Base-by-base conservation (phyloP, 92 coral and sea anemone genomes). In the Parazoanthus darwini region DNA sequence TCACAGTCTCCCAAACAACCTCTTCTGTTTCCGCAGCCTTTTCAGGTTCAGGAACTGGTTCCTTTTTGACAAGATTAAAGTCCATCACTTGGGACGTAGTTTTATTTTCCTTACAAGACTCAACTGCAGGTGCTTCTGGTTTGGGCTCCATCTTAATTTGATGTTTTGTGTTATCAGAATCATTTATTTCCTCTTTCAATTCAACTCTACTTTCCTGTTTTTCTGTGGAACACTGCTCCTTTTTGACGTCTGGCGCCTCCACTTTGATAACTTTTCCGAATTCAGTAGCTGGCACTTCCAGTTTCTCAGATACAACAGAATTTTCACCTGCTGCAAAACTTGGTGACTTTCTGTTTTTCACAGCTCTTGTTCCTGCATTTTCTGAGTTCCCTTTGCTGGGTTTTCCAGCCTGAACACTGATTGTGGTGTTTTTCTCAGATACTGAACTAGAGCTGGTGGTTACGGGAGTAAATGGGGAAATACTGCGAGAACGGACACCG, bases 1-100 rank as follows among this genome's bases (percentile, higher is more conserved):
- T 89, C 51, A 95, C 98, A 88, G 98, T 95, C 65, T 93, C 98
- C 96, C 98, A 95, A 0, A 95, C 98, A 71, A 91, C 98, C 91
- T 95, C 87, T 23, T 84, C 63, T 72, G 82, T 82, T 87, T 81
- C 90, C 18, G n/a, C 88, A 35, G 78, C 65, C 82, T 90, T 89
- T 43, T 88, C 79, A 43, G 56, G 82, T 46, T 90, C 88, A 63
- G 79, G 22, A 39, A 87, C 59, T 72, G 25, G 39, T 84, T 84
- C 87, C 65, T 33, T 71, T 56, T 71, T 84, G 36, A 50, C 15
- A 2, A 20, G n/a, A 84, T 14, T 16, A 46, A 71, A 16, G 26
- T 73, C 79, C 15, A 72, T 14, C 11, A 44, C 67, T 72, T 72
- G 10, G 15, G 78, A 42, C 22, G 23, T 35, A 6, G 23, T 58